Evolutionary conservation across 2,113 vertebrate species (phyloP).

Genomic region (Pygathrix nemaeus): DNA sequence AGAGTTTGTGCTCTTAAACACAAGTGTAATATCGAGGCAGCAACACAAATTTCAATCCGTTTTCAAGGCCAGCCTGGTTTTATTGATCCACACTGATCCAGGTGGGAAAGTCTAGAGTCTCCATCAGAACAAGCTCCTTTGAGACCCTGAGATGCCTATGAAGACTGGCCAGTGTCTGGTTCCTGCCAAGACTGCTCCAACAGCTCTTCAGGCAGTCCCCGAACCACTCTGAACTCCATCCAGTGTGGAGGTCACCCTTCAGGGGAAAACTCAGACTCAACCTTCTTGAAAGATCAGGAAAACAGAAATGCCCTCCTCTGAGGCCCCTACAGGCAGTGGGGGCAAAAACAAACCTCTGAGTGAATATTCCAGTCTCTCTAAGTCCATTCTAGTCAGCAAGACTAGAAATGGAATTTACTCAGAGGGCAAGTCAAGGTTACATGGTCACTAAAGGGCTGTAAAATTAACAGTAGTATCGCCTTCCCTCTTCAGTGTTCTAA

Average conservation of each 20-base stretch:
- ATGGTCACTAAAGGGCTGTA: neutral
- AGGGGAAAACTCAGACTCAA: neutral
- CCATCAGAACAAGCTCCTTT: neutral
- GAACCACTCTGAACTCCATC: neutral
- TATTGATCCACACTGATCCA: accelerated
- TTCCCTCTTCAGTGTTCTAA: neutral
- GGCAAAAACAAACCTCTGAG: neutral
- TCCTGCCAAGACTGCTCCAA: neutral
- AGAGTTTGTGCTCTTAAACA: neutral
- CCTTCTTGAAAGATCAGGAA: neutral
- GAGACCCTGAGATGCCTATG: neutral
- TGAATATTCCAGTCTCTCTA: neutral
- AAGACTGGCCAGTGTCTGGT: neutral
- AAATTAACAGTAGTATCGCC: neutral
- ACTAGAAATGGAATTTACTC: neutral
- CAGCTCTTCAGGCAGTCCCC: neutral
- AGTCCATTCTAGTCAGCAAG: neutral
- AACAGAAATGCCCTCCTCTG: neutral
- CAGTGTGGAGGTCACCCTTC: neutral
- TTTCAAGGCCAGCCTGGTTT: neutral
- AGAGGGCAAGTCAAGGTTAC: neutral
- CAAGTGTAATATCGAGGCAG: neutral
- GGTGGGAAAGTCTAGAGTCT: neutral
- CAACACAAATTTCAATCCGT: neutral
- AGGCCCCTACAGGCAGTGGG: no score